phyloP scores from a whole-genome alignment of 2,113 vertebrate species.

The Nycticryphes semicollaris region DNA sequence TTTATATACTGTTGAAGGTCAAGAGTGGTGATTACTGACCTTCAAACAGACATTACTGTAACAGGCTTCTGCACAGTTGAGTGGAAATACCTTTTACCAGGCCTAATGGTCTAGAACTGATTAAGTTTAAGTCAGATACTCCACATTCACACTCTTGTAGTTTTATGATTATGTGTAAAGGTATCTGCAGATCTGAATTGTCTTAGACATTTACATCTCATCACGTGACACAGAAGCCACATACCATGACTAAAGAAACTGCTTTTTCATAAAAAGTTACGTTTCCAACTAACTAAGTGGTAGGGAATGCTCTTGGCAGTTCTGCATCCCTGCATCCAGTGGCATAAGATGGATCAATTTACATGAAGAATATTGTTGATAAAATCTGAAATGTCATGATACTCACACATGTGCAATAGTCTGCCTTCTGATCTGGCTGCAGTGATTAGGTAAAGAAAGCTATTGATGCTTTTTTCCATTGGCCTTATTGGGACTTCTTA shows the following conservation, averaged over 20 bases:
- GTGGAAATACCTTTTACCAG: not conserved
- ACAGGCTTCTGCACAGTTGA: not conserved
- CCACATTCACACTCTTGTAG: constrained; percentile 7
- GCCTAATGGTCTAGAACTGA: constrained; percentile 39
- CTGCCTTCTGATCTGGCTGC: not conserved
- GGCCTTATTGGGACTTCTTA: not conserved
- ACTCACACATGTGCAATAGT: not conserved
- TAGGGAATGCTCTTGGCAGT: constrained; percentile 11
- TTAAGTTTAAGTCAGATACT: constrained; percentile 18
- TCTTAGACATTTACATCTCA: constrained; percentile 13
- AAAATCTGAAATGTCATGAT: constrained; percentile 28
- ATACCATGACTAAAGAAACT: not conserved
- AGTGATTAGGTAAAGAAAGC: not conserved
- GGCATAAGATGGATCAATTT: not conserved
- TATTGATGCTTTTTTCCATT: not conserved
- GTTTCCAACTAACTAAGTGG: constrained; percentile 9
- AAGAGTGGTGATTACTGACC: not conserved
- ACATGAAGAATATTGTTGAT: constrained; percentile 33
- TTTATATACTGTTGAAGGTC: not conserved
- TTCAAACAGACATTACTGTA: not conserved
- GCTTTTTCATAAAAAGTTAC: not conserved
- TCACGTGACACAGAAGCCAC: not conserved
- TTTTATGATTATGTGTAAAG: constrained; percentile 26
- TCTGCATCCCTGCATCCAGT: not conserved
- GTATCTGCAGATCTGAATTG: not conserved